A percentile compares a stretch with the other conserved stretches of the same genome.
phyloP scores from a whole-genome alignment of 2,888 invertebrate species.

The Pandemis cinnamomeana region DNA sequence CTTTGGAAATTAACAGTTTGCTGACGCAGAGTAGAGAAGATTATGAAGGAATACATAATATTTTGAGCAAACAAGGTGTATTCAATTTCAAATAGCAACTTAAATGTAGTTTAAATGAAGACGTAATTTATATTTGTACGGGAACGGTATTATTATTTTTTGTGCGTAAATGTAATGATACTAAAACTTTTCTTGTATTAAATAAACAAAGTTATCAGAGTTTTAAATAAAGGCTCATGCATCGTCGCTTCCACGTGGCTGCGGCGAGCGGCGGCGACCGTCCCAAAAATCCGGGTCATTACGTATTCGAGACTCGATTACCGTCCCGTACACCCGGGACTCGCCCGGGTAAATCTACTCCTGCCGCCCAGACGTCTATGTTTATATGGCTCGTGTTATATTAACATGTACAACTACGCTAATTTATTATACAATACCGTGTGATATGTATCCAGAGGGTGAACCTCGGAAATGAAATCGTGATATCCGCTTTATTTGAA shows the following conservation, averaged over 20 bases:
- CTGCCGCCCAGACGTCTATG: constrained; percentile 24
- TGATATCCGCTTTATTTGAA: not conserved
- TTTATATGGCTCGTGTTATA: constrained; percentile 20
- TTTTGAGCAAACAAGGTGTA: not conserved
- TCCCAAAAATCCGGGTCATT: constrained; percentile 41
- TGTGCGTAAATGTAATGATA: not conserved
- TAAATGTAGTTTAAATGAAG: not conserved
- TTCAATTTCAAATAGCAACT: not conserved
- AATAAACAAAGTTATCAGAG: constrained; percentile 19
- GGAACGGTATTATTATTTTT: not conserved
- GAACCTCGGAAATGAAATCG: not conserved
- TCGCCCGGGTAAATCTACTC: constrained; percentile 35
- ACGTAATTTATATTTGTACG: not conserved
- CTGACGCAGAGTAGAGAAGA: not conserved
- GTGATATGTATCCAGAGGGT: constrained; percentile 6
- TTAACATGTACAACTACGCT: constrained; percentile 13
- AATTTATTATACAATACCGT: constrained; percentile 13
- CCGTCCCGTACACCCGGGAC: constrained; percentile 34
- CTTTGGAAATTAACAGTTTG: not conserved
- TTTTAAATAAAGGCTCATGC: constrained; percentile 19
- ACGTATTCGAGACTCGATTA: constrained; percentile 42
- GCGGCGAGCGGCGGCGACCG: constrained; percentile 18
- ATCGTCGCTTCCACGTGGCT: constrained; percentile 15
- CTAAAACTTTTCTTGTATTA: not conserved
- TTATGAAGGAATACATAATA: not conserved